Percentiles rank a stretch among this genome's conserved stretches.
phyloP scores from a whole-genome alignment of 2,888 invertebrate genomes.

The Rhamphomyia laevipes region DNA sequence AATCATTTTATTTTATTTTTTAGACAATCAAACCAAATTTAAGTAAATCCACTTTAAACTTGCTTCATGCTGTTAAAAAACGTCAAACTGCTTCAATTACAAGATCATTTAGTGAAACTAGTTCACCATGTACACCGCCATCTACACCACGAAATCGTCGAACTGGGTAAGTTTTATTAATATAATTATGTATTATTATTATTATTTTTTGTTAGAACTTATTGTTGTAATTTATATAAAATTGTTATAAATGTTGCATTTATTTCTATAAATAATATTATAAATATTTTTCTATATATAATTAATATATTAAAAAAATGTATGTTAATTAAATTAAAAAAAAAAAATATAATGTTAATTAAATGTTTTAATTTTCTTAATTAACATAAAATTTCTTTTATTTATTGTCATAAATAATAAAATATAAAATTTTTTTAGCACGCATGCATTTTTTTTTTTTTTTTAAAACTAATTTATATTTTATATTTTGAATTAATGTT shows the following conservation, averaged over 20 bases:
- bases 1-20: background rate
- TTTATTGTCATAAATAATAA: too few species aligned
- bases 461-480: background rate
- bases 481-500: slow-evolving; percentile 6
- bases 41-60: slow-evolving; percentile 35
- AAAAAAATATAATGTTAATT: too few species aligned
- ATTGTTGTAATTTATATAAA: background rate
- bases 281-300: background rate
- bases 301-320: background rate
- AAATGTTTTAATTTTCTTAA: too few species aligned
- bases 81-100: slow-evolving; percentile 36
- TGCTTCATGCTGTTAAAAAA: slow-evolving; percentile 36
- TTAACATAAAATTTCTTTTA: too few species aligned
- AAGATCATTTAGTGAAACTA: slow-evolving; percentile 35
- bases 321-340: background rate
- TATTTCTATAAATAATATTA: background rate
- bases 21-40: slow-evolving; percentile 39
- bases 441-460: slow-evolving; percentile 14
- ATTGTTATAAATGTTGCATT: background rate
- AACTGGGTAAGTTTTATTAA: too few species aligned
- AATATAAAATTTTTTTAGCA: slow-evolving; percentile 6
- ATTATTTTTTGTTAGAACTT: background rate
- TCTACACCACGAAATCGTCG: slow-evolving; percentile 26
- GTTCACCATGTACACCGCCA: slow-evolving; percentile 37
- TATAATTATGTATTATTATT: too few species aligned